These are phyloP conservation scores for Lerista edwardsae DNA, from an alignment of 2,797 vertebrate genomes.

Conservation along the genomic window DNA sequence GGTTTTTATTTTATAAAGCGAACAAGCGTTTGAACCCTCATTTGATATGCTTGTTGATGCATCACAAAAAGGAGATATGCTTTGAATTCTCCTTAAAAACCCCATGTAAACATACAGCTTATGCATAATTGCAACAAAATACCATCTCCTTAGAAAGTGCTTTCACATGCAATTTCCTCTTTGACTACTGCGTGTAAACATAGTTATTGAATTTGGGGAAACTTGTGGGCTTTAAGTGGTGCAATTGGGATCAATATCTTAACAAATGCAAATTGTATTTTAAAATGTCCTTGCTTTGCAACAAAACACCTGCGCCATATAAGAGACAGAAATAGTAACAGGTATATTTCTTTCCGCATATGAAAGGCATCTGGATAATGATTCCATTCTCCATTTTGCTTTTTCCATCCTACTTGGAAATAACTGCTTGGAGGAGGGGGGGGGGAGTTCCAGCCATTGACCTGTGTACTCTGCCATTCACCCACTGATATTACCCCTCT, in stretches of 20 bases:
- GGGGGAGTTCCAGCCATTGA: neutral
- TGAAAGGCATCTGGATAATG: neutral
- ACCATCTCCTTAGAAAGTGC: slow-evolving; percentile 78
- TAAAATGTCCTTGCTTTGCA: slow-evolving; percentile 48
- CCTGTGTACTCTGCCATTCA: neutral
- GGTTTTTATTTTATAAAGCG: slow-evolving; percentile 80
- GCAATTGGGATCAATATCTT: slow-evolving; percentile 63
- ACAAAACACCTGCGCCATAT: slow-evolving; percentile 25
- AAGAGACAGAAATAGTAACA: slow-evolving; percentile 25
- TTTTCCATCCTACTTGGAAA: neutral
- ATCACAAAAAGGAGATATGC: slow-evolving; percentile 82
- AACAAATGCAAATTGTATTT: slow-evolving; percentile 47
- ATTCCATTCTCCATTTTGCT: neutral
- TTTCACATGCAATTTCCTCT: slow-evolving; percentile 83
- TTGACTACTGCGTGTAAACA: slow-evolving; percentile 84
- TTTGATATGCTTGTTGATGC: slow-evolving; percentile 86
- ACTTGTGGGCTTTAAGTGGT: slow-evolving; percentile 68
- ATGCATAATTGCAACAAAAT: slow-evolving; percentile 84
- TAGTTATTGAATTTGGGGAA: slow-evolving; percentile 79
- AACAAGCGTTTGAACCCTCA: slow-evolving; percentile 76
- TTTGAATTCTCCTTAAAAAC: slow-evolving; percentile 86
- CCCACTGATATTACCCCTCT: neutral
- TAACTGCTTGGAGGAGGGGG: neutral
- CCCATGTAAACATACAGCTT: slow-evolving; percentile 88
- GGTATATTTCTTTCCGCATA: neutral